Base-by-base conservation (phyloP, 1,140 invertebrate genomes). In the Temnothorax nylanderi region DNA sequence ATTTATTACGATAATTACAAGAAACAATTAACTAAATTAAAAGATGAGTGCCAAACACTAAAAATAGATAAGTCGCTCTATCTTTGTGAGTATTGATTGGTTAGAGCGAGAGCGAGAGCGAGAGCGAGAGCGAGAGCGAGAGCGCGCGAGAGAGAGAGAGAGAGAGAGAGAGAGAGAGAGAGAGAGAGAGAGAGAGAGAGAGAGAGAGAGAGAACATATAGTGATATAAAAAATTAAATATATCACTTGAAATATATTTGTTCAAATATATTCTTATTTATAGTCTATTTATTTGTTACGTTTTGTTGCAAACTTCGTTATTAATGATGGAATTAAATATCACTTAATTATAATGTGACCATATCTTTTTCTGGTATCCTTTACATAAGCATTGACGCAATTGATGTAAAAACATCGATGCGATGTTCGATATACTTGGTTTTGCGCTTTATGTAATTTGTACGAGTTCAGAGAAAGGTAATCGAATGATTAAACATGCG, bases 321-420 rank as follows among this genome's bases (percentile, higher is more conserved):
- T 62, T 56, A 62, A 11, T 44, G n/a, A 11, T 18, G 21, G 21
- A 21, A 7, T 60, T 62, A 37, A 60, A 60, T 62, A 62, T 62
- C 8, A 1, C 13, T 32, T 62, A 41, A 37, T 54, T 54, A 74
- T 0, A 51, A 76, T 11, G 3, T 34, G 32, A 47, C 56, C 10
- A 18, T 21, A 3, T 32, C 16, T 69, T 69, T 41, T 32, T 32
- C 21, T 32, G 13, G 10, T 18, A 34, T 47, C 62, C 56, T 60
- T 77, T 77, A 41, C 56, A 62, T 47, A 75, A 56, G 32, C 34
- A n/a, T 77, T 41, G 54, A 62, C 75, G 56, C 26, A 77, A 60
- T 60, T 76, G 54, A 60, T 44, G n/a, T 26, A 76, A 76, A 76
- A 56, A 26, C 13, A 58, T 76, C n/a, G n/a, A 58, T n/a, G 32